Evolutionary conservation across 2,797 vertebrate genomes (phyloP).

Genomic region (Ataeniobius toweri): DNA sequence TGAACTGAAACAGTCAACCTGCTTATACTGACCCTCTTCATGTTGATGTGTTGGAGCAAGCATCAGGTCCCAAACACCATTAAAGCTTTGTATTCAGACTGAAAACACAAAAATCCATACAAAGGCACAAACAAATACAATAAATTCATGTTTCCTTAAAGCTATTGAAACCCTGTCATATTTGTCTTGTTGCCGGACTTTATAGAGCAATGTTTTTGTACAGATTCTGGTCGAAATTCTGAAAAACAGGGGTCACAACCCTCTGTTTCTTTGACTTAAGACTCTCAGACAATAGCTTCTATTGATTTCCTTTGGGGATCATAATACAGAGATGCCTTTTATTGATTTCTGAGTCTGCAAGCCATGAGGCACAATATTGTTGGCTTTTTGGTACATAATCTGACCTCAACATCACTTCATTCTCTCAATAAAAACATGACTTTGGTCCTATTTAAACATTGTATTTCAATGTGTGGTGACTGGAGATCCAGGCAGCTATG

Average conservation of each 20-base stretch:
- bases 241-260: neutral
- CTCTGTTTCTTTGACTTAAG: slow-evolving; percentile 1
- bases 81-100: slow-evolving; percentile 21
- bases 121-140: neutral
- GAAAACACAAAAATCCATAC: slow-evolving; percentile 20
- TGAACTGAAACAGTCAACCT: slow-evolving; percentile 78
- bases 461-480: neutral
- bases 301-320: slow-evolving; percentile 3
- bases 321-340: neutral
- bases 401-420: neutral
- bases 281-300: neutral
- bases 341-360: slow-evolving; percentile 4
- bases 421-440: neutral
- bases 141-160: slow-evolving; percentile 5
- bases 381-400: neutral
- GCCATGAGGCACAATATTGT: neutral
- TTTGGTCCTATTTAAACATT: neutral
- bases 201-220: no score
- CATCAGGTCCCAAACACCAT: slow-evolving; percentile 56
- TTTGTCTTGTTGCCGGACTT: neutral
- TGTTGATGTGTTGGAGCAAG: slow-evolving; percentile 45
- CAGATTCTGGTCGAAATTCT: neutral
- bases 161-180: neutral
- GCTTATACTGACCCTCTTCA: slow-evolving; percentile 75
- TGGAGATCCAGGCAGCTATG: neutral